phyloP scores from a whole-genome alignment of 2,888 invertebrate species.

The Gryllus longicercus region DNA sequence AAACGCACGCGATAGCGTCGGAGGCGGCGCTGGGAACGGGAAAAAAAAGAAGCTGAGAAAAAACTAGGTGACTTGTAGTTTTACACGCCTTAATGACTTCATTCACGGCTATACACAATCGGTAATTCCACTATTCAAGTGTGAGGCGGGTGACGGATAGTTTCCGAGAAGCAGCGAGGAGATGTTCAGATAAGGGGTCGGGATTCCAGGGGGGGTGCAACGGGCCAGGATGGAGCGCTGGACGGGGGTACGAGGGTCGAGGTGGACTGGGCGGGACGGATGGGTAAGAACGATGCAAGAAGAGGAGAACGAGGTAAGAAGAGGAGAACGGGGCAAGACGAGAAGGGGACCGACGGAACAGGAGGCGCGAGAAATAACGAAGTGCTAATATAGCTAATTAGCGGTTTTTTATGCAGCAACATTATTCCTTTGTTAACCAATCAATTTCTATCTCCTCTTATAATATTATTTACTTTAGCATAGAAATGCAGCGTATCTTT shows the following conservation, averaged over 20 bases:
- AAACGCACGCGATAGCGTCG: conserved; percentile 4
- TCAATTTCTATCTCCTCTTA: no score
- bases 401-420: no score
- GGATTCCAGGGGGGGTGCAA: background rate
- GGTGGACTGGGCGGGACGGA: no score
- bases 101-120: background rate
- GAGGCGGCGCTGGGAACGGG: background rate
- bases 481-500: no score
- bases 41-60: background rate
- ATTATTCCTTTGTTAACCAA: no score
- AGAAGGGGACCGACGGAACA: no score
- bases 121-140: background rate
- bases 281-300: no score
- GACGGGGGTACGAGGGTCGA: background rate
- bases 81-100: conserved; percentile 17
- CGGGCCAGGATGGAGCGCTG: background rate
- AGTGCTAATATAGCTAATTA: no score
- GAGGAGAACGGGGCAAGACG: no score
- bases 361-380: no score
- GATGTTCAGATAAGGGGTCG: background rate
- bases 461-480: no score
- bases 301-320: no score
- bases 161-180: background rate
- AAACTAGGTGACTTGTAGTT: background rate
- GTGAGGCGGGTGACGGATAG: background rate